Evolutionary conservation across 2,888 invertebrate species (phyloP), one percentile per base, ranked within the genome.

Genomic region (Heliconius ethilla): DNA sequence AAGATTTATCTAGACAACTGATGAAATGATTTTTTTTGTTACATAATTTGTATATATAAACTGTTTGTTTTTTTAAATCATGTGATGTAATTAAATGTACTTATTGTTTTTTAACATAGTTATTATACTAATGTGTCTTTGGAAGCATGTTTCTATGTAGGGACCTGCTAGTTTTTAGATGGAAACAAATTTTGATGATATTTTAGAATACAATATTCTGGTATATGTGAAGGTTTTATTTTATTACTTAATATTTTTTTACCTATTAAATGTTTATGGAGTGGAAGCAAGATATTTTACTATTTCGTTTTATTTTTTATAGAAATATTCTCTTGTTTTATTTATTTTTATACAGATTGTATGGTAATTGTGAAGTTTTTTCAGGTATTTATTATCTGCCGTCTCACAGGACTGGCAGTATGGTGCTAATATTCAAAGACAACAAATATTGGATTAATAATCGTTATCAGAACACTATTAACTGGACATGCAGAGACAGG

Each of bases 401-500:
- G 1, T 94, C 94, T 0, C 93, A 93, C 81, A 92, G 94, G n/a
- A 90, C 91, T 0, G 94, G 94, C 63, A 94, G 94, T 82, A 94
- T 94, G 93, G 94, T 94, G 62, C 86, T 94, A 75, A 94, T 94
- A 83, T 94, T 89, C 85, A 92, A 93, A 79, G 94, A 94, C 82
- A 94, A 94, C 86, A 94, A 94, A 83, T 94, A 91, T 80, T 94
- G 94, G 94, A 93, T 94, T 82, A 94, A 94, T 84, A 94, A 94
- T 76, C 87, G 94, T 15, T 94, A 94, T 77, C 94, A 93, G 84
- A 94, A 94, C 82, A 94, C 94, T 0, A 94, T 94, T 33, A 94
- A 94, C 78, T 94, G 94, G 94, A 94, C 94, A 0, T 94, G 94
- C 83, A 86, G 93, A 78, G 94, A 94, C 75, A 86, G 94, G 27